A percentile compares a stretch with the other conserved stretches of the same genome.
Evolutionary conservation across 2,113 vertebrate genomes (phyloP).

Genomic region (Chionis minor): DNA sequence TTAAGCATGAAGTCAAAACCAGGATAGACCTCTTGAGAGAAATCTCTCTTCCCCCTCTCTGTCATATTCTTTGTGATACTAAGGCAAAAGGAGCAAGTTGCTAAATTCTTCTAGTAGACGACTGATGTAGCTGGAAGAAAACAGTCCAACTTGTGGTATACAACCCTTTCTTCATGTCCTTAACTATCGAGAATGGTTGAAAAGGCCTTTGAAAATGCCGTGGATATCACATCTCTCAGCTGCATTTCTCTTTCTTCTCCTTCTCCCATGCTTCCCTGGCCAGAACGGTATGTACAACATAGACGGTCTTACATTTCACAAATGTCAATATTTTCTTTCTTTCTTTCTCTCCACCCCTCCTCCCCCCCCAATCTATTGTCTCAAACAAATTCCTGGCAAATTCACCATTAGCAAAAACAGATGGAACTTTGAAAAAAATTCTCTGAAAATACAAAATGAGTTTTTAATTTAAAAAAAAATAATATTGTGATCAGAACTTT

Average conservation of each 20-base stretch:
- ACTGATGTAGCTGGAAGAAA: background rate
- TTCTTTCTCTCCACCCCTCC: too few species aligned
- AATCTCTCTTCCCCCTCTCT: background rate
- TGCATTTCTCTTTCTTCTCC: background rate
- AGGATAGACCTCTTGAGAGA: background rate
- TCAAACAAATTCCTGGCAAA: background rate
- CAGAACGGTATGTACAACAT: background rate
- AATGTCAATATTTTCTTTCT: background rate
- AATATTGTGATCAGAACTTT: background rate
- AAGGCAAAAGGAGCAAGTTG: background rate
- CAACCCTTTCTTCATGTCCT: background rate
- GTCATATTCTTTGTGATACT: background rate
- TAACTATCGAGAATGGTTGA: background rate
- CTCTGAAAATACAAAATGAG: background rate
- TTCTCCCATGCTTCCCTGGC: background rate
- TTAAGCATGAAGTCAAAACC: background rate
- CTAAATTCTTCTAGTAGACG: background rate
- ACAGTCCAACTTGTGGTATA: background rate
- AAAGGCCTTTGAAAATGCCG: background rate
- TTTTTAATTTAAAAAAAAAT: background rate
- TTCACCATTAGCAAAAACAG: background rate
- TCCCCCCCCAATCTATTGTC: accelerated
- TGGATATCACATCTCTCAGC: background rate
- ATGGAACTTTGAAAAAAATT: background rate
- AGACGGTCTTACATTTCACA: background rate